Conservation (phyloP, 2,797 vertebrate genomes). For the Acanthurus lineatus region DNA sequence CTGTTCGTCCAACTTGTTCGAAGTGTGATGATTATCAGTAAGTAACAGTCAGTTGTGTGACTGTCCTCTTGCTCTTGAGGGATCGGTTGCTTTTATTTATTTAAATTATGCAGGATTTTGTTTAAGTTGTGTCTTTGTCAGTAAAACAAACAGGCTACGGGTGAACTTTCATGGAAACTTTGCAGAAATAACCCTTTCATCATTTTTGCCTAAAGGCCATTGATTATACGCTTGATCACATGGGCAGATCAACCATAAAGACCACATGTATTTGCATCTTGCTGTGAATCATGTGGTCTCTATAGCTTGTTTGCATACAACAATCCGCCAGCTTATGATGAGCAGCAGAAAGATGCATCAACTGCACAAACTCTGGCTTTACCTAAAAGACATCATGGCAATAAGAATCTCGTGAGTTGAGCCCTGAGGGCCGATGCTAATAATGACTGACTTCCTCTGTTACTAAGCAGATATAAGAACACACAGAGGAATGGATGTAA, state of each 20-base stretch:
- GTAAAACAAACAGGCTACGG: too few relatives aligned
- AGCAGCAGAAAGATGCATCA: conserved; percentile 16
- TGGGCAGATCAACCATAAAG: conserved; percentile 11
- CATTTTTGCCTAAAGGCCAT: neutral
- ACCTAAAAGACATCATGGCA: conserved; percentile 56
- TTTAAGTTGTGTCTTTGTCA: neutral
- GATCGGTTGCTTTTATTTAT: neutral
- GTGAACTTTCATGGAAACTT: conserved; percentile 18
- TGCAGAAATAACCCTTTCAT: neutral
- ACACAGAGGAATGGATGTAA: neutral
- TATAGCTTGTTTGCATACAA: conserved; percentile 13
- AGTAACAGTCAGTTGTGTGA: neutral
- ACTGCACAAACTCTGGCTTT: conserved; percentile 19
- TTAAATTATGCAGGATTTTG: neutral
- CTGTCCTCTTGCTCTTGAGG: neutral
- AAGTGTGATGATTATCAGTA: neutral
- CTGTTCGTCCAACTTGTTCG: neutral
- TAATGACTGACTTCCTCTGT: conserved; percentile 63
- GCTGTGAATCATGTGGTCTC: conserved; percentile 21
- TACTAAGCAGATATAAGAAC: conserved; percentile 13
- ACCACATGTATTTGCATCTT: conserved; percentile 28
- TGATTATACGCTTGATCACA: conserved; percentile 16
- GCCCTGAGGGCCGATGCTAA: conserved; percentile 45
- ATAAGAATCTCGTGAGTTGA: conserved; percentile 65
- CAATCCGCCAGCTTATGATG: conserved; percentile 37